A percentile compares a stretch with the other conserved stretches of the same genome.
These are phyloP conservation scores for Labrus mixtus DNA, from an alignment of 2,113 vertebrate genomes.

Conservation along the genomic window DNA sequence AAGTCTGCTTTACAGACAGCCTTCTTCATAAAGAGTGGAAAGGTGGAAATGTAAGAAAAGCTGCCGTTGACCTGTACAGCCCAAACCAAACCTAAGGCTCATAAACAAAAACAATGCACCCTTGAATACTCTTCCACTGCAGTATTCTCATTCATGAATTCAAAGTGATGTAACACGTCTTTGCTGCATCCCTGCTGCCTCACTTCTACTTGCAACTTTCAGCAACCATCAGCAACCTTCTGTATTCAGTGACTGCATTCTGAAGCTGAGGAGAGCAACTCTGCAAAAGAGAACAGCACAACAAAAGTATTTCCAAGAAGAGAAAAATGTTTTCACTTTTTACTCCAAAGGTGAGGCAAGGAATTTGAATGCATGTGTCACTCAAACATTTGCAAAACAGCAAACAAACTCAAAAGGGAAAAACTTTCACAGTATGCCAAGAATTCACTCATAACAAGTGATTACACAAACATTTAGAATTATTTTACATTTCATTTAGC, in stretches of 20 bases:
- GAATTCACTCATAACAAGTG: no score
- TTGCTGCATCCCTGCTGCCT: not conserved
- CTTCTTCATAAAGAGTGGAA: slow-evolving; percentile 10
- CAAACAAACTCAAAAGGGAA: no score
- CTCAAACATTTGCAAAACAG: not conserved
- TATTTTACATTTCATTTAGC: no score
- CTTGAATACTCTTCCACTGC: not conserved
- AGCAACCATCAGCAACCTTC: not conserved
- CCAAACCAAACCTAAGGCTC: not conserved
- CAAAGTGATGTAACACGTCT: not conserved
- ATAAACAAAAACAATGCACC: not conserved
- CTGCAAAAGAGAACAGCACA: not conserved
- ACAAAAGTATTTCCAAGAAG: not conserved
- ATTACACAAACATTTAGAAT: no score
- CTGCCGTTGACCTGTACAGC: slow-evolving; percentile 27
- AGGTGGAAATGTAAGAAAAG: slow-evolving; percentile 32
- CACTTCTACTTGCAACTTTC: not conserved
- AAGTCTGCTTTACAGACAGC: slow-evolving; percentile 38
- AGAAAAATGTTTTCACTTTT: slow-evolving; percentile 10
- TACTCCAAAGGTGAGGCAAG: not conserved
- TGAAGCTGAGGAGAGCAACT: not conserved
- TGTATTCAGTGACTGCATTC: not conserved
- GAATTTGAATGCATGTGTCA: slow-evolving; percentile 4
- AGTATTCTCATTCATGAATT: not conserved
- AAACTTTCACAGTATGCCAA: not conserved